Percentiles rank a stretch among this genome's conserved stretches.
phyloP scores from a whole-genome alignment of 2,888 invertebrate genomes.

The Linnaemya tessellans region DNA sequence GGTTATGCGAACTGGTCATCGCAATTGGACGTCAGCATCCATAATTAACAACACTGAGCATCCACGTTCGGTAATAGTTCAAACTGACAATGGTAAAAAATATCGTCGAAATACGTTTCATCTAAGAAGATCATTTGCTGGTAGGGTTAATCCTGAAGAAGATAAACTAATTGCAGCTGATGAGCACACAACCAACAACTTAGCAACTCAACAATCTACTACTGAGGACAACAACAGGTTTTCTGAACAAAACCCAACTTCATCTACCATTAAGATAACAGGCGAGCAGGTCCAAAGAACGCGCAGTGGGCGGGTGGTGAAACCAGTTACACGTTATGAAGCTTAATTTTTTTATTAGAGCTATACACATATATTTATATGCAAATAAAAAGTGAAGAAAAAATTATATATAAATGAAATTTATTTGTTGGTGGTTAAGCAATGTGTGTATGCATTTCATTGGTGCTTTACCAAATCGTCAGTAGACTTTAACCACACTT shows the following conservation, averaged over 20 bases:
- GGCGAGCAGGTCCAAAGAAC: slow-evolving; percentile 16
- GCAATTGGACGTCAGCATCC: slow-evolving; percentile 52
- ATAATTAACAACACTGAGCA: slow-evolving; percentile 42
- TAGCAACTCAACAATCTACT: slow-evolving; percentile 9
- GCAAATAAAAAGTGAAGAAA: background rate
- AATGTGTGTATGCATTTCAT: no score
- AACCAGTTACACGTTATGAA: slow-evolving; percentile 31
- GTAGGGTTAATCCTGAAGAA: slow-evolving; percentile 27
- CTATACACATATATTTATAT: background rate
- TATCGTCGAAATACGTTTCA: slow-evolving; percentile 52
- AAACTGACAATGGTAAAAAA: slow-evolving; percentile 54
- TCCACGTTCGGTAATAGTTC: slow-evolving; percentile 62
- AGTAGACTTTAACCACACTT: no score
- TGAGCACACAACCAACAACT: slow-evolving; percentile 8
- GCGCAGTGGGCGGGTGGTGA: slow-evolving; percentile 17
- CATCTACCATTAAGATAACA: slow-evolving; percentile 10
- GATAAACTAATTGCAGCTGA: slow-evolving; percentile 15
- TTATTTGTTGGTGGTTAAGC: no score
- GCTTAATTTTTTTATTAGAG: background rate
- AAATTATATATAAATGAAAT: no score
- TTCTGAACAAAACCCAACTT: background rate
- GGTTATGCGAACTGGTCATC: slow-evolving; percentile 47
- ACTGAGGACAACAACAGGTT: slow-evolving; percentile 14
- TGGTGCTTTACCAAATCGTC: no score
- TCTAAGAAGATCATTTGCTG: slow-evolving; percentile 13